These are phyloP conservation scores for Entomobrya multifasciata DNA, from an alignment of 2,888 invertebrate genomes.

Conservation along the genomic window DNA sequence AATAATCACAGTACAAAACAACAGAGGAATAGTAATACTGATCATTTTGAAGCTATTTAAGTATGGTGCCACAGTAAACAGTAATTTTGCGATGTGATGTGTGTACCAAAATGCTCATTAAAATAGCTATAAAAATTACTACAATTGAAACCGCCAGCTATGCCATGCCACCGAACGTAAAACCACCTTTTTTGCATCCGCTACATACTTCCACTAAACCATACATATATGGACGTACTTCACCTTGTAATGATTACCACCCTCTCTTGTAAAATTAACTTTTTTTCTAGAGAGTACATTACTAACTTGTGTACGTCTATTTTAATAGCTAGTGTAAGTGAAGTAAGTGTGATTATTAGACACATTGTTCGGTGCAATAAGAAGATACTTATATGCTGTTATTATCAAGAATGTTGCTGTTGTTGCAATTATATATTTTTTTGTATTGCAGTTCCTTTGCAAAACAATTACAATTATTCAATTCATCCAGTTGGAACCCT, in stretches of 20 bases:
- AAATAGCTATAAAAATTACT: neutral
- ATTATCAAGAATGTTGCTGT: neutral
- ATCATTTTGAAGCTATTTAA: slow-evolving; percentile 4
- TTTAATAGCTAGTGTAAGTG: neutral
- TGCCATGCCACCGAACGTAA: neutral
- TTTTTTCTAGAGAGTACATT: neutral
- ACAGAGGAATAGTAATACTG: slow-evolving; percentile 14
- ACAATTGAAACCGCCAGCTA: neutral
- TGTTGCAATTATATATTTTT: neutral
- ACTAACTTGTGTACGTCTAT: neutral
- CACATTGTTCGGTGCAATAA: neutral
- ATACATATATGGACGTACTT: no score
- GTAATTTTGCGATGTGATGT: slow-evolving; percentile 5
- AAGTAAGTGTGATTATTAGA: no score
- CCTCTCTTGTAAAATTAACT: neutral
- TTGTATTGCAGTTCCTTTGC: slow-evolving; percentile 29
- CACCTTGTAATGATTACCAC: no score
- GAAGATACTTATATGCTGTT: neutral
- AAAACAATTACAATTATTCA: slow-evolving; percentile 53
- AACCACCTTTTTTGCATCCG: slow-evolving; percentile 4
- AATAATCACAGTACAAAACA: slow-evolving; percentile 28
- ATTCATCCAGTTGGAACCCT: slow-evolving; percentile 62
- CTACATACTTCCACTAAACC: slow-evolving; percentile 7
- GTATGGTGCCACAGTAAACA: slow-evolving; percentile 31
- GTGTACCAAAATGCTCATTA: no score